Base-by-base conservation (phyloP, 2,113 vertebrate species). In the Podilymbus podiceps region DNA sequence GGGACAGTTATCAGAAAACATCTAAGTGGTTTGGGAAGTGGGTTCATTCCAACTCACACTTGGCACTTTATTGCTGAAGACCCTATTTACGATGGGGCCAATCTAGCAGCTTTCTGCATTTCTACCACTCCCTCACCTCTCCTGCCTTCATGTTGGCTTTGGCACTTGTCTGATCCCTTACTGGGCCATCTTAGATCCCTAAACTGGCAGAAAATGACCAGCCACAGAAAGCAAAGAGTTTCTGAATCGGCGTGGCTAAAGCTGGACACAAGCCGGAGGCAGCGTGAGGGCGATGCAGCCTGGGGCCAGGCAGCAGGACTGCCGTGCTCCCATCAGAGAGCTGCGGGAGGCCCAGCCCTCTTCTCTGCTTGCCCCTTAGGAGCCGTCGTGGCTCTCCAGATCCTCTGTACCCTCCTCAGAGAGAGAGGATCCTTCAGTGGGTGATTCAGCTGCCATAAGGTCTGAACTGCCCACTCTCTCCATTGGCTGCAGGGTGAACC, bases 21-120 rank as follows among this genome's bases (percentile, higher is more conserved):
- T 89, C 89, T 78, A 15, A 94, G 91, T 82, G 87, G 16, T 96
- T 93, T 95, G 93, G 95, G 93, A 95, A 94, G 63, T 50, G 50
- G 63, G 93, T 68, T 94, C 62, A 31, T 91, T 96, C 87, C 84
- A 68, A 35, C 74, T 79, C 89, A 35, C 89, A 75, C 23, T 23
- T 30, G 77, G 89, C 50, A 84, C 84, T 95, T 96, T 6, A 60
- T 42, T 42, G 40, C 62, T 87, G 69, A 92, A 72, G 74, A 88
- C 74, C 87, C 71, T 53, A 1, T 95, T 93, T 94, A 82, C 11
- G 80, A 74, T 6, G 40, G 76, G 86, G 76, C 79, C 47, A 67
- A 77, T 13, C 31, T 40, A 72, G 89, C 74, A 96, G 74, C 66
- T 76, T 85, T 81, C 89, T 38, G 42, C 22, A 35, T 79, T 96